Evolutionary conservation across 2,113 vertebrate species (phyloP).

Genomic region (Caretta caretta): DNA sequence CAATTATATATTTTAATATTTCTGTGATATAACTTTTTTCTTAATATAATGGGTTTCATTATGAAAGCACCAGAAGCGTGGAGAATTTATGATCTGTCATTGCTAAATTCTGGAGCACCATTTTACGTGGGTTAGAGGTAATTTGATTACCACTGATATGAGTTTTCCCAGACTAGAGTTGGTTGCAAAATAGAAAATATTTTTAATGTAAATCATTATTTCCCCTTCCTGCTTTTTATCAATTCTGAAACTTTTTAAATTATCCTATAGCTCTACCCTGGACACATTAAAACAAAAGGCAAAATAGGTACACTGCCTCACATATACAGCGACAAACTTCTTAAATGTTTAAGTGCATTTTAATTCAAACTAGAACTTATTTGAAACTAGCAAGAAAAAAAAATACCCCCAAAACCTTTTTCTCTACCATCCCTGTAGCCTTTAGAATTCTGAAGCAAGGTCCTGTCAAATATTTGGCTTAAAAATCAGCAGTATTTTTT

Average conservation of each 20-base stretch:
- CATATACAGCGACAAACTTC: background rate
- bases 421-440: background rate
- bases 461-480: background rate
- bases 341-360: background rate
- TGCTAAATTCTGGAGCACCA: background rate
- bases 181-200: background rate
- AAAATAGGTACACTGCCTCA: background rate
- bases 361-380: background rate
- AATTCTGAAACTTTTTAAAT: background rate
- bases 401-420: background rate
- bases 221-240: background rate
- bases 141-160: background rate
- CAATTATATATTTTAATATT: background rate
- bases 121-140: background rate
- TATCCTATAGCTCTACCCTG: background rate
- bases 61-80: background rate
- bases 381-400: background rate
- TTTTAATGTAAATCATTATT: background rate
- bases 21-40: accelerated
- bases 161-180: background rate
- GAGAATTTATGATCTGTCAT: background rate
- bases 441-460: background rate
- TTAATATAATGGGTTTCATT: background rate
- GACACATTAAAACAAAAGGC: background rate
- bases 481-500: background rate